These are phyloP conservation scores for Saguinus midas DNA, from an alignment of 2,113 vertebrate species.

Conservation along the genomic window DNA sequence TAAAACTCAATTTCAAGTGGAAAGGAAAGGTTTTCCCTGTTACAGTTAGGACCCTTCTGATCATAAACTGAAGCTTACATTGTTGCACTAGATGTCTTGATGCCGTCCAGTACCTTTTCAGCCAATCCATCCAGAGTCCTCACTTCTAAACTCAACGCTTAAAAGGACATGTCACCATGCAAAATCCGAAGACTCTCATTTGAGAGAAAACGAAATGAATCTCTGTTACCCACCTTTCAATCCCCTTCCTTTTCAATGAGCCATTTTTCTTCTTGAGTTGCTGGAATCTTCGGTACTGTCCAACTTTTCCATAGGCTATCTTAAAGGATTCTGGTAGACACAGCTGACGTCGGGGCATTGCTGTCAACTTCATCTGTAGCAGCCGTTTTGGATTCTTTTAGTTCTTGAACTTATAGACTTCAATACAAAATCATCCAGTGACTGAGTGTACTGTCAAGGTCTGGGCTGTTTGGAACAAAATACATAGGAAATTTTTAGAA, in stretches of 20 bases:
- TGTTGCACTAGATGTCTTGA: neutral
- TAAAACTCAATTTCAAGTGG: neutral
- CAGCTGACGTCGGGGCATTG: neutral
- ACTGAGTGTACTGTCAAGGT: neutral
- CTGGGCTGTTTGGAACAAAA: neutral
- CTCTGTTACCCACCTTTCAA: slow-evolving; percentile 53
- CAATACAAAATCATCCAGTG: neutral
- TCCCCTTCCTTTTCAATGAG: slow-evolving; percentile 43
- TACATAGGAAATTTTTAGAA: neutral
- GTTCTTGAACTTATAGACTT: neutral
- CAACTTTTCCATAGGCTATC: neutral
- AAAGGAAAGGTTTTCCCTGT: neutral
- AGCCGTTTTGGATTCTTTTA: neutral
- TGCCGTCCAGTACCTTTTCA: accelerated
- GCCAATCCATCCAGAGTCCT: neutral
- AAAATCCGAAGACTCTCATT: neutral
- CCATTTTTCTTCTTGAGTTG: slow-evolving; percentile 44
- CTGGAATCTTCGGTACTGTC: neutral
- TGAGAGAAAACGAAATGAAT: neutral
- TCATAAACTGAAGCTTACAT: neutral
- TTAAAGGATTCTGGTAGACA: neutral
- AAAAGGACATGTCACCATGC: neutral
- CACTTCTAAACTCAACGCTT: neutral
- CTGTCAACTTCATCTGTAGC: too few relatives aligned
- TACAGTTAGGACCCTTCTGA: neutral